Evolutionary conservation across 2,888 invertebrate species (phyloP).

Genomic region (Callyntrura guangdongensis): DNA sequence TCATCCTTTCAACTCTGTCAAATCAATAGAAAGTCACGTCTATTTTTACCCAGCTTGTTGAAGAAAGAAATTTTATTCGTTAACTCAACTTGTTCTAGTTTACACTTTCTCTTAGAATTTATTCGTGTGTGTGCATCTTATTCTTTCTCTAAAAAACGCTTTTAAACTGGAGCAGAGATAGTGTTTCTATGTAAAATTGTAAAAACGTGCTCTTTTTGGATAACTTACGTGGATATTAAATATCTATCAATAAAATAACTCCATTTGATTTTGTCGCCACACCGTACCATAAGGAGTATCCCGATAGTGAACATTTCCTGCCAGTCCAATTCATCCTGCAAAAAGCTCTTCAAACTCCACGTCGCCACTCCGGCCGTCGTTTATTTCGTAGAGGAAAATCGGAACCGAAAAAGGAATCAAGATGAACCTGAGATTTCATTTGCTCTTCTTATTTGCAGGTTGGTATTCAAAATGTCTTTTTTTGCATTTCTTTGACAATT

Average conservation of each 20-base stretch:
- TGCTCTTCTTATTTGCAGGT: constrained; percentile 83
- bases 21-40: constrained; percentile 72
- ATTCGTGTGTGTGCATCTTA: not conserved
- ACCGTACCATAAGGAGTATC: too few species aligned
- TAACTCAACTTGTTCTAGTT: constrained; percentile 59
- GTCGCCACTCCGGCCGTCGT: too few species aligned
- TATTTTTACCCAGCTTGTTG: constrained; percentile 66
- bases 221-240: too few species aligned
- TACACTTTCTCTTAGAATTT: not conserved
- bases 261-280: too few species aligned
- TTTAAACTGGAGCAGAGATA: not conserved
- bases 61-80: constrained; percentile 33
- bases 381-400: not conserved
- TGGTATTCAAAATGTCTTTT: constrained; percentile 62
- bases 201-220: too few species aligned
- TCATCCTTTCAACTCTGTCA: constrained; percentile 37
- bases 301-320: too few species aligned
- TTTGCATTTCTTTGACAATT: not conserved
- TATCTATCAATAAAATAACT: too few species aligned
- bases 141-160: not conserved
- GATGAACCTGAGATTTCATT: constrained; percentile 82
- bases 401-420: constrained; percentile 62
- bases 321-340: constrained; percentile 28
- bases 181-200: too few species aligned
- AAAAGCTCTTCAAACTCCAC: too few species aligned